Percentiles rank a stretch among this genome's conserved stretches.
These are phyloP conservation scores for Quadriops clusia DNA, from an alignment of 2,888 invertebrate genomes.

Conservation along the genomic window DNA sequence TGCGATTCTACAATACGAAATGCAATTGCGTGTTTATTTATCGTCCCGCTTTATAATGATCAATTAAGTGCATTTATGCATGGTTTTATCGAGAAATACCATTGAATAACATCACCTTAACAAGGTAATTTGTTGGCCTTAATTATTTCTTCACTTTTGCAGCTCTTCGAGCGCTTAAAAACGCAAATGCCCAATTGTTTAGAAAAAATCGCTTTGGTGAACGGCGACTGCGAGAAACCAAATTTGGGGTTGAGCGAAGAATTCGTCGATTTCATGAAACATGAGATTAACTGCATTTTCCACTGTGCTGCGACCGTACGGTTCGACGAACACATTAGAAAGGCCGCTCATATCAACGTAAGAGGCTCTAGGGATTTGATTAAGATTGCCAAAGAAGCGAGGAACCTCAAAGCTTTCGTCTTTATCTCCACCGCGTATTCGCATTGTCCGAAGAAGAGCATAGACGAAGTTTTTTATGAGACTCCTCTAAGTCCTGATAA, in stretches of 20 bases:
- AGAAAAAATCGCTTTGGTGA: slow-evolving; percentile 44
- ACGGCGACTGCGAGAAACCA: slow-evolving; percentile 43
- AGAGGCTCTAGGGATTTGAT: slow-evolving; percentile 52
- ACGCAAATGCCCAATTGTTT: slow-evolving; percentile 39
- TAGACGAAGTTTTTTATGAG: slow-evolving; percentile 45
- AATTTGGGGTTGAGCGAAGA: slow-evolving; percentile 41
- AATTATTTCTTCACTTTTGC: slow-evolving; percentile 13
- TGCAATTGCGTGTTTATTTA: too few species aligned
- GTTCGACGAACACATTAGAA: slow-evolving; percentile 59
- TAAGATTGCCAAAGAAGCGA: slow-evolving; percentile 51
- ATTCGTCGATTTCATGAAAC: slow-evolving; percentile 38
- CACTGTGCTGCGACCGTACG: slow-evolving; percentile 67
- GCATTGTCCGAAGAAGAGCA: slow-evolving; percentile 43
- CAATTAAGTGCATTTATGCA: too few species aligned
- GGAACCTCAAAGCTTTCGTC: slow-evolving; percentile 47
- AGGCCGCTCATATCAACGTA: slow-evolving; percentile 59
- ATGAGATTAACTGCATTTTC: slow-evolving; percentile 54
- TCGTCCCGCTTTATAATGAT: too few species aligned
- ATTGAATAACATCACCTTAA: too few species aligned
- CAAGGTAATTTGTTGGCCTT: too few species aligned
- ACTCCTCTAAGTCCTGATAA: slow-evolving; percentile 32
- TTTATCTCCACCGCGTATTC: slow-evolving; percentile 56
- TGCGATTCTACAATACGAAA: too few species aligned
- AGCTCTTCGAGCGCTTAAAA: slow-evolving; percentile 43
- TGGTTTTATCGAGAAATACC: too few species aligned